These are phyloP conservation scores for Suillia variegata DNA, from an alignment of 2,888 invertebrate species.

Conservation along the genomic window DNA sequence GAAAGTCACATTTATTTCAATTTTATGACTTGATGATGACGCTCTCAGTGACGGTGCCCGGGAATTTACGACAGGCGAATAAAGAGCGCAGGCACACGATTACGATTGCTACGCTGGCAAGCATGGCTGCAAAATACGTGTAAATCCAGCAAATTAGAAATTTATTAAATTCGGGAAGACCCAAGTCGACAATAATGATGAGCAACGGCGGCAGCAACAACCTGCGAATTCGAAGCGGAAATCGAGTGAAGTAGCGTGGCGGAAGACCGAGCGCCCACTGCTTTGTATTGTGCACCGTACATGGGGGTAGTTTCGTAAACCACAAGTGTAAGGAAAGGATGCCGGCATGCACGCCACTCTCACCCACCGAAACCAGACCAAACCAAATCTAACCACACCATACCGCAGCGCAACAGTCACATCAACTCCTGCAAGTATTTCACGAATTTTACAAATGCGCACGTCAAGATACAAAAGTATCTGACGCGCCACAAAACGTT, in stretches of 20 bases:
- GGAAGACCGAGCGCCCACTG: conserved; percentile 22
- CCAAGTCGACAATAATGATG: conserved; percentile 13
- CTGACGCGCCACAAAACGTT: conserved; percentile 8
- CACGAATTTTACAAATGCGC: conserved; percentile 2
- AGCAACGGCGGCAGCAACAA: conserved; percentile 17
- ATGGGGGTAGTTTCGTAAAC: conserved; percentile 43
- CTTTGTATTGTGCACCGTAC: too few species aligned
- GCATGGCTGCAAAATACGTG: conserved; percentile 26
- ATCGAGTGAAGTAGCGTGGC: conserved; percentile 31
- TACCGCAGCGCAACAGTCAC: conserved; percentile 22
- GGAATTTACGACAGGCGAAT: background rate
- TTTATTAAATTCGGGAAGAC: conserved; percentile 28
- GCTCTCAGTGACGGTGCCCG: conserved; percentile 34
- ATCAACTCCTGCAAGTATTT: conserved; percentile 13
- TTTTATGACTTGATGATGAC: conserved; percentile 49
- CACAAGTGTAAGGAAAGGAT: conserved; percentile 37
- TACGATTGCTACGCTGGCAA: background rate
- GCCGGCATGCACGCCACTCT: conserved; percentile 10
- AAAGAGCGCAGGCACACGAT: too few species aligned
- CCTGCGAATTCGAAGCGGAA: conserved; percentile 28
- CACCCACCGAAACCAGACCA: too few species aligned
- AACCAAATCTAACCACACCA: conserved; percentile 22
- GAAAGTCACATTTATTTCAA: conserved; percentile 44
- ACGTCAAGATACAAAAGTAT: conserved; percentile 6
- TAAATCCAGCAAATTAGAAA: conserved; percentile 46